A percentile compares a stretch with the other conserved stretches of the same genome.
phyloP scores from a whole-genome alignment of 1,140 invertebrate species.

The Apis laboriosa region DNA sequence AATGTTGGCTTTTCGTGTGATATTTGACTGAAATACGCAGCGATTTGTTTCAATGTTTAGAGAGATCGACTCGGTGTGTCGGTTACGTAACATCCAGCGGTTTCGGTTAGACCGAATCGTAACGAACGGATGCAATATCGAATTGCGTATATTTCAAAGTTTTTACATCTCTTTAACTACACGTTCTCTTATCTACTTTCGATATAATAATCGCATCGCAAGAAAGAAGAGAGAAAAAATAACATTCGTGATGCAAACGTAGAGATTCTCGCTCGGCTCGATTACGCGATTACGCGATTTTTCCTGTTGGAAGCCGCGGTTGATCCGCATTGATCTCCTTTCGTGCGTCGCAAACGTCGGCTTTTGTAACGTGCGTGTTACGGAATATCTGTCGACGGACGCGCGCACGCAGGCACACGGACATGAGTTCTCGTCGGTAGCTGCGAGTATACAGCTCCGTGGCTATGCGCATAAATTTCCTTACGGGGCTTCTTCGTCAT shows the following conservation, averaged over 20 bases:
- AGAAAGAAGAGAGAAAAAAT: not conserved
- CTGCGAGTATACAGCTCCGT: conserved; percentile 2
- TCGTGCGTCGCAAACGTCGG: not conserved
- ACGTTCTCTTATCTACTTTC: not conserved
- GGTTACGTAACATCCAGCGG: not conserved
- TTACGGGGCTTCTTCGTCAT: conserved; percentile 60
- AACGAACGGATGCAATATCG: not conserved
- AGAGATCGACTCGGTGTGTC: not conserved
- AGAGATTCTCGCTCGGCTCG: not conserved
- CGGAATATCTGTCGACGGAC: conserved; percentile 18
- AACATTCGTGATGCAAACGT: not conserved
- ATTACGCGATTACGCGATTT: conserved; percentile 23
- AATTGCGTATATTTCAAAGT: not conserved
- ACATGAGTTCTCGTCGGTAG: conserved; percentile 32
- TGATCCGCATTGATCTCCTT: conserved; percentile 20
- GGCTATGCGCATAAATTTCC: conserved; percentile 64
- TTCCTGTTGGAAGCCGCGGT: not conserved
- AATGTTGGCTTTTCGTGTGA: not conserved
- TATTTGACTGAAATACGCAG: not conserved
- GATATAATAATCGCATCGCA: not conserved
- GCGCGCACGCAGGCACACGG: not conserved
- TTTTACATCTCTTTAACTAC: not conserved
- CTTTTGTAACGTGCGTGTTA: conserved; percentile 21
- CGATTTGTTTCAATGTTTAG: not conserved
- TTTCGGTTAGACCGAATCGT: not conserved